Conservation (phyloP, 2,797 vertebrate species). For the Champsocephalus gunnari region DNA sequence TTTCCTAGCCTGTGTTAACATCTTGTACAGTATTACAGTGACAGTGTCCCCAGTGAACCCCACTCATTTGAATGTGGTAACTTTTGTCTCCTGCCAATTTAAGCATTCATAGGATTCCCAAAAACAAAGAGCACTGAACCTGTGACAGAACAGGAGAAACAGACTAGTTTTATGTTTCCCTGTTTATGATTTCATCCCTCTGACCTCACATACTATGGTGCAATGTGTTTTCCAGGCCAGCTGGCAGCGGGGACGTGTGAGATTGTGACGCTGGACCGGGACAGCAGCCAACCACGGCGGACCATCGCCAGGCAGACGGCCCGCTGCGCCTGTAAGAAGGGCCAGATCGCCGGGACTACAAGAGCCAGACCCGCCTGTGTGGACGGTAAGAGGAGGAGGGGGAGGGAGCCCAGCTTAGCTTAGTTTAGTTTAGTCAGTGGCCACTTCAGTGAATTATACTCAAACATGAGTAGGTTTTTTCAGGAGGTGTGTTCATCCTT, state of each 20-base stretch:
- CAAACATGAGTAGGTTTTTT: conserved; percentile 31
- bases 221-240: conserved; percentile 90
- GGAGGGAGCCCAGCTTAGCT: conserved; percentile 30
- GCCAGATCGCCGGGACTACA: conserved; percentile 98
- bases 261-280: conserved; percentile 98
- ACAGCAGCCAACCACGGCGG: conserved; percentile 98
- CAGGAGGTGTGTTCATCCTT: conserved; percentile 37
- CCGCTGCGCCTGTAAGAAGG: conserved; percentile 98
- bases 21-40: too few relatives aligned
- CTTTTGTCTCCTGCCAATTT: neutral
- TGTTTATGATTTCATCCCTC: conserved; percentile 68
- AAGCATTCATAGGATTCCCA: conserved; percentile 12
- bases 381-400: conserved; percentile 89
- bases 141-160: conserved; percentile 34
- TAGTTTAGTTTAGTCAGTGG: conserved; percentile 25
- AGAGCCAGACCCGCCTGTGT: conserved; percentile 98
- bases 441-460: conserved; percentile 36
- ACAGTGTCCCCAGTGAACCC: neutral
- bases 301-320: conserved; percentile 98
- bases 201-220: conserved; percentile 74
- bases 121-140: neutral
- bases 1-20: neutral
- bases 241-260: conserved; percentile 98
- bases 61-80: neutral
- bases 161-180: conserved; percentile 45